phyloP scores from a whole-genome alignment of 2,113 vertebrate genomes.

The Pedionomus torquatus region DNA sequence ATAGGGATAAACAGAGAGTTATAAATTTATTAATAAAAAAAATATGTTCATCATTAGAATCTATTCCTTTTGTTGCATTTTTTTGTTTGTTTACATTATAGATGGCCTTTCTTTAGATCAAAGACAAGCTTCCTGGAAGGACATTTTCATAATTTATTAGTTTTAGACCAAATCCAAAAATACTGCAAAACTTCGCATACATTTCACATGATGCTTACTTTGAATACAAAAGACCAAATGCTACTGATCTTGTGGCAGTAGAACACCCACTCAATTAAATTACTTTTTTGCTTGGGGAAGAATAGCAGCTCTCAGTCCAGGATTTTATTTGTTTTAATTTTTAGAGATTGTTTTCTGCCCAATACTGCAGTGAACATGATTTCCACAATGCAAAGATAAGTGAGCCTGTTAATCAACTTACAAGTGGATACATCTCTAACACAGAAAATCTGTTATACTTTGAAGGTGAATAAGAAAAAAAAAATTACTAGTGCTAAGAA shows the following conservation, averaged over 20 bases:
- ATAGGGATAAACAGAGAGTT: not conserved
- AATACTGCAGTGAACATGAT: not conserved
- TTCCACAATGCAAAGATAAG: not conserved
- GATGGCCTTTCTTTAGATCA: not conserved
- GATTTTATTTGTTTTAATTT: not conserved
- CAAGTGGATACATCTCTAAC: not conserved
- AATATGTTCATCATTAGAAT: not conserved
- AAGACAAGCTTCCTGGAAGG: not conserved
- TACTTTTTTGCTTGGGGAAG: not conserved
- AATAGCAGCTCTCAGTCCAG: not conserved
- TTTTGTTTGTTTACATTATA: not conserved
- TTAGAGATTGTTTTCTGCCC: not conserved
- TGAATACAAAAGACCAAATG: not conserved
- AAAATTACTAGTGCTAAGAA: not conserved
- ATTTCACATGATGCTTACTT: not conserved
- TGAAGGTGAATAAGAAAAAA: not conserved
- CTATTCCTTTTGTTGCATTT: not conserved
- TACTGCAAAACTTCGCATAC: not conserved
- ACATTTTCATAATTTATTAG: slow-evolving; percentile 40
- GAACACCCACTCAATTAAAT: not conserved
- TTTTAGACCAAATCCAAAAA: slow-evolving; percentile 3
- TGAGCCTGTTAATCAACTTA: not conserved
- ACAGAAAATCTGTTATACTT: not conserved
- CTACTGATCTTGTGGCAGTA: not conserved
- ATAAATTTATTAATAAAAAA: not conserved